Conservation (phyloP, 2,888 invertebrate genomes). For the Cactoblastis cactorum region DNA sequence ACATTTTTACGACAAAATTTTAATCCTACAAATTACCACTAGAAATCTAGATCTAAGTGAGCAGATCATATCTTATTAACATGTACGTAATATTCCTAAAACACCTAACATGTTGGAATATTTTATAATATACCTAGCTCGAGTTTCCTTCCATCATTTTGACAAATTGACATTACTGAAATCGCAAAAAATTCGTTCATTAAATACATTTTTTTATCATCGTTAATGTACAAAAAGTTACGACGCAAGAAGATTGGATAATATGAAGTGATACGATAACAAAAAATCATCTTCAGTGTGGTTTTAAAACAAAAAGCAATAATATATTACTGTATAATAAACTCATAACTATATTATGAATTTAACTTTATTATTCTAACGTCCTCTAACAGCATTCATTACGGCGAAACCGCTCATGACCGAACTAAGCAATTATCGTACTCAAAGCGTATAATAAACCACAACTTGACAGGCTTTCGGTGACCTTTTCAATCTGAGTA, state of each 20-base stretch:
- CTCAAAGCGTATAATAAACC: background rate
- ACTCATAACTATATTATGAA: background rate
- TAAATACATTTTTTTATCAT: no score
- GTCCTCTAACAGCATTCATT: background rate
- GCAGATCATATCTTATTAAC: background rate
- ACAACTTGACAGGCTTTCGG: background rate
- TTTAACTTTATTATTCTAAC: background rate
- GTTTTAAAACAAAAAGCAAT: no score
- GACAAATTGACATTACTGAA: no score
- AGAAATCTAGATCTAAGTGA: background rate
- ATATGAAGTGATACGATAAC: no score
- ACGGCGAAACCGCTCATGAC: background rate
- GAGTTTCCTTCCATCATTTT: background rate
- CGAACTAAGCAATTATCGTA: background rate
- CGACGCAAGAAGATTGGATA: no score
- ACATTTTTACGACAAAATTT: background rate
- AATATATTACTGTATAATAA: background rate
- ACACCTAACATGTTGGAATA: background rate
- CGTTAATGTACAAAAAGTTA: no score
- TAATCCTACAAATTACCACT: background rate
- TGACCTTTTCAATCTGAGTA: background rate
- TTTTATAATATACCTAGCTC: background rate
- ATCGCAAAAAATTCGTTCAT: no score
- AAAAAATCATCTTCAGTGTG: no score
- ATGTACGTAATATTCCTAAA: background rate